Evolutionary conservation across 2,797 vertebrate species (phyloP), one percentile per base, ranked within the genome.

Genomic region (Micromesistius poutassou): DNA sequence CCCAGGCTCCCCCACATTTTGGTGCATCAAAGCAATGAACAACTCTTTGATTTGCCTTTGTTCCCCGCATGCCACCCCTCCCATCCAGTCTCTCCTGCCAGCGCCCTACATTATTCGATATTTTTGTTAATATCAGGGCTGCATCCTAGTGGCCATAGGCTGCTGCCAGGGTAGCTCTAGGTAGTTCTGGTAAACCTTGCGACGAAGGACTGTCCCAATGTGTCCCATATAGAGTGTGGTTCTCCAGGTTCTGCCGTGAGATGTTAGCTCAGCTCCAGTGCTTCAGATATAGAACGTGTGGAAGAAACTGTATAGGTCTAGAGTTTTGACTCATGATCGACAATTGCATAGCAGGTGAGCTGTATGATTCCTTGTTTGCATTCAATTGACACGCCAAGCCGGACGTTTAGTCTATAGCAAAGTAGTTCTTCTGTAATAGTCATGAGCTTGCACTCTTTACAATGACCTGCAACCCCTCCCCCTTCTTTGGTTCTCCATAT

Each of bases 41-140:
- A 30, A 13, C 68, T 31, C 68, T 71, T 71, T 71, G 28, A 31
- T 71, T 71, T 71, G 28, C 68, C 68, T 71, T 71, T 71, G 68
- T 71, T 71, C 68, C 68, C 68, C 68, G 14, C 46, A 22, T 55
- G 46, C 46, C 46, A n/a, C 12, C 46, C 46, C 46, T 55, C 46
- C 55, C n/a, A n/a, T 62, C 55, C n/a, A 1, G 1, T 8, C 55
- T 19, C 55, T 25, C 46, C 46, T 19, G 1, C 16, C 46, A 19
- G 42, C 12, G 14, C 46, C 46, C 46, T 6, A 55, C 46, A 55
- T 19, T 55, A 55, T 50, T 16, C 13, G 46, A 35, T 50, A 3
- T 50, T 16, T 50, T 9, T 22, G 8, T 50, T 16, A 22, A n/a
- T n/a, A 62, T 62, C 55, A 62, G 22, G 46, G 55, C 22, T 25